Base-by-base conservation (phyloP, 2,888 invertebrate genomes). In the Apomyelois bistriatella region DNA sequence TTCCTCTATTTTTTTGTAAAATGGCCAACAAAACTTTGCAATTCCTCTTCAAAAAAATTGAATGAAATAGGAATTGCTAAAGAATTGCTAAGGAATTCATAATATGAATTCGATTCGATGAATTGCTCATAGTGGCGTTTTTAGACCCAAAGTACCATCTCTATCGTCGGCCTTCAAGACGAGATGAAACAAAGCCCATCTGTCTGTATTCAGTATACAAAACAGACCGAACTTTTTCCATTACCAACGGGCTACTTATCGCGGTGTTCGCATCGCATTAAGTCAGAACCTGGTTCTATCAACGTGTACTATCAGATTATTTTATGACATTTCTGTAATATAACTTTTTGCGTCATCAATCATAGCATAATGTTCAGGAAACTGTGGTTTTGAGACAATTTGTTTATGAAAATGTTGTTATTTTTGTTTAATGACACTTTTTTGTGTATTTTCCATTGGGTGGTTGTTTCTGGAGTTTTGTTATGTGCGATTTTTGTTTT, bases 291-390 rank as follows among this genome's bases (percentile, higher is more conserved):
- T n/a, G 7, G 41, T 53, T 52, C 46, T 53, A 57, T 57, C 57
- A 54, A 54, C 54, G 54, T 62, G 43, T 48, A 54, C 51, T 57
- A 59, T 55, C 58, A 43, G 40, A 62, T n/a, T 59, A 56, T 57
- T 53, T 57, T 61, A 62, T 71, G 71, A 70, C 71, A 61, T 64
- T 70, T 72, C 71, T 67, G 62, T 66, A 71, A 74, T 74, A 60
- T 70, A 73, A 74, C 73, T 74, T 74, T 66, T 56, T 55, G 53
- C 53, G 60, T 61, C 66, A 74, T 74, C 71, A 71, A 74, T 74
- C 73, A 74, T 56, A 46, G 13, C 6, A 32, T 16, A n/a, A n/a
- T 35, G 35, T 55, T 9, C 12, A 15, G 15, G 32, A 46, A 12
- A 32, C 9, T 1, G 16, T 9, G 9, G 32, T 10, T 46, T 32